These are phyloP conservation scores for Plecotus auritus DNA, from an alignment of 2,113 vertebrate species.

Conservation along the genomic window DNA sequence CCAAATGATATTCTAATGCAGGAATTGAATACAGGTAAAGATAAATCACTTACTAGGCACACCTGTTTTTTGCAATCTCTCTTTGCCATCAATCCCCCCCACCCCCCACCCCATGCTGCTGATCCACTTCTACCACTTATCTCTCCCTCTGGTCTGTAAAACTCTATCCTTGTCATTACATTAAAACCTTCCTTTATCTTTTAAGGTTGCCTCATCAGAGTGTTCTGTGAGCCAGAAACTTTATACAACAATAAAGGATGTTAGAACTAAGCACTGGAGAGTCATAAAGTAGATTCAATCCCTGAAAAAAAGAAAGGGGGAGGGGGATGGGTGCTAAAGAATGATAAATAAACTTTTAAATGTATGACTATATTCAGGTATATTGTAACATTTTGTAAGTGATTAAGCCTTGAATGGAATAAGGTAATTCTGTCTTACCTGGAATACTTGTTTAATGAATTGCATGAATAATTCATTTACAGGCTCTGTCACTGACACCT, in stretches of 20 bases:
- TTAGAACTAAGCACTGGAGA: background rate
- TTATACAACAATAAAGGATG: background rate
- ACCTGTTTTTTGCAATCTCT: background rate
- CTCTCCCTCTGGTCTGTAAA: background rate
- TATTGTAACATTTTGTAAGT: background rate
- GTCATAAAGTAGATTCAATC: background rate
- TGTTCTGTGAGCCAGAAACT: background rate
- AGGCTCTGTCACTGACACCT: background rate
- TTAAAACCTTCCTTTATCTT: background rate
- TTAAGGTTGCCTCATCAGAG: background rate
- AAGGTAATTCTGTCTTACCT: background rate
- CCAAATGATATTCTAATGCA: background rate
- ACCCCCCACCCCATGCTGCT: background rate
- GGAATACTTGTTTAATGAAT: background rate
- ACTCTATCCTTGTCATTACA: background rate
- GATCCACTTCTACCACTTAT: background rate
- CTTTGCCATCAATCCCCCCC: background rate
- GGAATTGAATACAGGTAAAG: background rate
- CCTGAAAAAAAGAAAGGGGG: background rate
- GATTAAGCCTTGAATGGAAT: background rate
- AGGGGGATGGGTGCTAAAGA: background rate
- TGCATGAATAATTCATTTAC: background rate
- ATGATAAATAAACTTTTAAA: background rate
- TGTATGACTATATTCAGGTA: background rate
- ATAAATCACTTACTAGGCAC: background rate